phyloP scores from a whole-genome alignment of 1,140 invertebrate species.

The Lepidostoma basale region DNA sequence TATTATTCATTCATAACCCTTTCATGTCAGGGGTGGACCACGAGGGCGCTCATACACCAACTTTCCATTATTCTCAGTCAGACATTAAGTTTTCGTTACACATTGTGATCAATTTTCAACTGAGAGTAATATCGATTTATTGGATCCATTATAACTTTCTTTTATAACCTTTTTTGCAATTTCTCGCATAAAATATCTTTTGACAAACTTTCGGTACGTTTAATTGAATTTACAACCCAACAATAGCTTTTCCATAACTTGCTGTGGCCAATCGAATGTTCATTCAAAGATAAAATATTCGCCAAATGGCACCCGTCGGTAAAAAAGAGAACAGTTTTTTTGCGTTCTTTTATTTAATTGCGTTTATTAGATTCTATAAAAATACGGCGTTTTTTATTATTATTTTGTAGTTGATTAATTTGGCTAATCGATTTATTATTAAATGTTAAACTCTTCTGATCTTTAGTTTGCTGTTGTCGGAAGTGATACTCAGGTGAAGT shows the following conservation, averaged over 20 bases:
- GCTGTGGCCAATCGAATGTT: not conserved
- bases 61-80: not conserved
- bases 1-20: conserved; percentile 47
- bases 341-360: too few species aligned
- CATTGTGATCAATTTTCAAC: conserved; percentile 3
- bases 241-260: not conserved
- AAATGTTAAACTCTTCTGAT: too few species aligned
- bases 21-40: conserved; percentile 52
- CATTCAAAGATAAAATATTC: not conserved
- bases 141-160: not conserved
- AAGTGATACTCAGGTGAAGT: too few species aligned
- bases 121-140: not conserved
- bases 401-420: too few species aligned
- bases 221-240: not conserved
- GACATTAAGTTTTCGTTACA: conserved; percentile 18
- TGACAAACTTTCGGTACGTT: conserved; percentile 22
- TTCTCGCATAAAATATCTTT: conserved; percentile 21
- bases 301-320: not conserved
- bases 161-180: not conserved
- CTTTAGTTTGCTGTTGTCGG: too few species aligned
- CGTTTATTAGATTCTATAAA: too few species aligned
- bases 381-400: too few species aligned
- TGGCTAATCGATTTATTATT: too few species aligned
- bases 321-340: not conserved
- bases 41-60: not conserved